Evolutionary conservation across 2,888 invertebrate species (phyloP).

Genomic region (Tyria jacobaeae): DNA sequence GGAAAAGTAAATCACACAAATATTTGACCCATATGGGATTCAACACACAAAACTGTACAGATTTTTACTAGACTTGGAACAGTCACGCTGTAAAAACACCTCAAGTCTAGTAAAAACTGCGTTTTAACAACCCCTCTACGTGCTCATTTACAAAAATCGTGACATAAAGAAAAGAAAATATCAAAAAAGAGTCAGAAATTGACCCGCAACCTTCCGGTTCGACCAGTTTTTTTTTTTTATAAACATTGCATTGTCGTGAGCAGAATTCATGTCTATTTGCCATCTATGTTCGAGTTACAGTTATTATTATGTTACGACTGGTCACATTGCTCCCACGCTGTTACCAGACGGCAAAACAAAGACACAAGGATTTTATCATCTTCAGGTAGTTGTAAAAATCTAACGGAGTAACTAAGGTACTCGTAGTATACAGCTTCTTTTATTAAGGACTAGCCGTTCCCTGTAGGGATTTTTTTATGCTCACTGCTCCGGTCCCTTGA

Average conservation of each 20-base stretch:
- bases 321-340: constrained; percentile 17
- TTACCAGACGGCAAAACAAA: constrained; percentile 18
- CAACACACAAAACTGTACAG: no score
- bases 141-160: neutral
- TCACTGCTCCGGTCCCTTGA: no score
- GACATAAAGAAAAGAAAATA: neutral
- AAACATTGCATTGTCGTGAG: constrained; percentile 23
- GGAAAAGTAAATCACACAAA: neutral
- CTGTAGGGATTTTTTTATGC: no score
- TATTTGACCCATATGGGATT: neutral
- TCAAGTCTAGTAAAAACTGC: neutral
- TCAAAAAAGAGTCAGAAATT: constrained; percentile 14
- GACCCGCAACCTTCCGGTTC: constrained; percentile 22
- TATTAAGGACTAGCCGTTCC: no score
- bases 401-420: neutral
- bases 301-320: constrained; percentile 21
- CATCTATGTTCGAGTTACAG: constrained; percentile 19
- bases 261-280: constrained; percentile 15
- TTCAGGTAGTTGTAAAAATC: constrained; percentile 2
- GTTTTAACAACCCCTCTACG: neutral
- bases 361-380: constrained; percentile 12
- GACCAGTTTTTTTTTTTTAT: constrained; percentile 12
- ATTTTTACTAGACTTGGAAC: neutral
- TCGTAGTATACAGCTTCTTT: neutral
- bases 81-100: neutral